Conservation (phyloP, 2,888 invertebrate species). For the Leptinotarsa tumamoca region DNA sequence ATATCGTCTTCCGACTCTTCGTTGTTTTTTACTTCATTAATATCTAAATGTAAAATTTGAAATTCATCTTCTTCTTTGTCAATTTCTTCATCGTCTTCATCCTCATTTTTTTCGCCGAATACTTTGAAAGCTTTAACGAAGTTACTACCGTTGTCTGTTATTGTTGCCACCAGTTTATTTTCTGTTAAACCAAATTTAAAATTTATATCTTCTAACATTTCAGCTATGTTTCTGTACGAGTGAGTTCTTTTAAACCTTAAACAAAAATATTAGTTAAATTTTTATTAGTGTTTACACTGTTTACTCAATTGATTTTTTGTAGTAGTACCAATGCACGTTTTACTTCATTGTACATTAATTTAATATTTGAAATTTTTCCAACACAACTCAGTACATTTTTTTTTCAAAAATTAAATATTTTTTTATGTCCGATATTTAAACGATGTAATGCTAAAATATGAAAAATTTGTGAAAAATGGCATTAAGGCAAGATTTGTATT, state of each 20-base stretch:
- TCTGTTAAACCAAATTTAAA: slow-evolving; percentile 26
- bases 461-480: too few species aligned
- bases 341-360: too few species aligned
- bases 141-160: slow-evolving; percentile 40
- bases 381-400: too few species aligned
- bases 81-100: neutral
- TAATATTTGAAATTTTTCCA: too few species aligned
- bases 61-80: neutral
- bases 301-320: too few species aligned
- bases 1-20: slow-evolving; percentile 10
- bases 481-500: too few species aligned
- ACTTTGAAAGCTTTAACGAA: slow-evolving; percentile 40
- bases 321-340: too few species aligned
- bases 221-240: slow-evolving; percentile 36
- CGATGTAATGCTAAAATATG: too few species aligned
- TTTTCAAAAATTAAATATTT: too few species aligned
- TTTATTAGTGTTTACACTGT: too few species aligned
- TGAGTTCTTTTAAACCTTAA: slow-evolving; percentile 25
- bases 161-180: slow-evolving; percentile 32
- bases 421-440: too few species aligned
- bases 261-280: too few species aligned
- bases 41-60: neutral
- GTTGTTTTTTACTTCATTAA: slow-evolving; percentile 6
- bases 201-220: slow-evolving; percentile 40
- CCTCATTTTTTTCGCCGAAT: neutral